Evolutionary conservation across 1,140 invertebrate species (phyloP).

Genomic region (Heliconius nattereri): DNA sequence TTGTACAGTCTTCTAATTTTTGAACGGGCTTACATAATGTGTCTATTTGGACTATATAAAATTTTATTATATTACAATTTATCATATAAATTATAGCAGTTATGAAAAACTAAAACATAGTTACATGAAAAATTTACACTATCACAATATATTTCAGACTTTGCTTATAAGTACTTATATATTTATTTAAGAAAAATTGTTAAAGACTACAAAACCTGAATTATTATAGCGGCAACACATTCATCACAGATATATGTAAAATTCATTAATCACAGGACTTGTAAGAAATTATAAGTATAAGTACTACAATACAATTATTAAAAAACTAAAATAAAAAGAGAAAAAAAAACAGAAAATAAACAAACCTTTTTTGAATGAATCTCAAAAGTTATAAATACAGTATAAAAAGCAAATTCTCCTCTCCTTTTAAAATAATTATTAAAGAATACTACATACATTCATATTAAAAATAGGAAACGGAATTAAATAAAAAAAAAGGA

Average conservation of each 20-base stretch:
- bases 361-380: neutral
- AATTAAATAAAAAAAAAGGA: neutral
- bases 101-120: slow-evolving; percentile 35
- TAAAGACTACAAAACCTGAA: slow-evolving; percentile 36
- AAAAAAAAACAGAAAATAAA: slow-evolving; percentile 9
- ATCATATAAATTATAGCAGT: slow-evolving; percentile 45
- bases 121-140: slow-evolving; percentile 52
- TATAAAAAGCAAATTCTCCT: slow-evolving; percentile 8
- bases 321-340: neutral
- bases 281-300: slow-evolving; percentile 9
- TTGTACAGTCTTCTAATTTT: slow-evolving; percentile 36
- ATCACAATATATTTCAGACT: slow-evolving; percentile 72
- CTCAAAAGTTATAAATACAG: slow-evolving; percentile 5
- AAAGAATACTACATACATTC: slow-evolving; percentile 4
- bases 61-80: slow-evolving; percentile 38
- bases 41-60: slow-evolving; percentile 23
- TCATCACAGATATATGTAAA: slow-evolving; percentile 54
- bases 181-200: slow-evolving; percentile 48
- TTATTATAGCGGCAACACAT: slow-evolving; percentile 40
- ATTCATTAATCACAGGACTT: slow-evolving; percentile 15
- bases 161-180: slow-evolving; percentile 41
- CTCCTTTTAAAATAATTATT: neutral
- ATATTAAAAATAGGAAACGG: neutral
- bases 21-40: slow-evolving; percentile 23
- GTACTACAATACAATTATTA: neutral